Percentiles rank a stretch among this genome's conserved stretches.
Conservation (phyloP, 1,140 invertebrate genomes). For the Drosophila ficusphila region DNA sequence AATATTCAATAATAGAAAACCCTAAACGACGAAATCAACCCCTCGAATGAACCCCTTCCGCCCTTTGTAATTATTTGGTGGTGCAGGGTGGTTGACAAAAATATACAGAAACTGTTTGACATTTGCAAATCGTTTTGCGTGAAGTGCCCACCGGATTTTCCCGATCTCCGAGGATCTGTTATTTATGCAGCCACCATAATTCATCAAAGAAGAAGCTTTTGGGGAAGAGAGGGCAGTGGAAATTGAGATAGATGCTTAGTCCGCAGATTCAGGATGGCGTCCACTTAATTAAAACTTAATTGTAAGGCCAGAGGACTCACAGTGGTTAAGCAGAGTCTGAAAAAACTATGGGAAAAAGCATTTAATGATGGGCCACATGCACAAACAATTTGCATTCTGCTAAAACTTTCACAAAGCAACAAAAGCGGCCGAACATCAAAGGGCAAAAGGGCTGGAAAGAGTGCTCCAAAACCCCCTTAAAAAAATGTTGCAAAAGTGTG, state of each 20-base stretch:
- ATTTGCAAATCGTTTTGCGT: conserved; percentile 54
- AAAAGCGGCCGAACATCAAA: conserved; percentile 60
- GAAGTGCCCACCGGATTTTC: conserved; percentile 10
- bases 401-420: conserved; percentile 53
- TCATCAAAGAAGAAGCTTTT: conserved; percentile 17
- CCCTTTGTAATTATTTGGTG: not conserved
- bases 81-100: conserved; percentile 21
- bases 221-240: not conserved
- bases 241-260: conserved; percentile 10
- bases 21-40: conserved; percentile 59
- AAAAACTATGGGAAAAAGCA: conserved; percentile 53
- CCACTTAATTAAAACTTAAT: conserved; percentile 81
- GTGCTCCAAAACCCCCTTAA: conserved; percentile 23
- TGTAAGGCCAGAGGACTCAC: conserved; percentile 48
- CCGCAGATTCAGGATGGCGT: conserved; percentile 22
- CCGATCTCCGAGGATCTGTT: conserved; percentile 33
- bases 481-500: conserved; percentile 71
- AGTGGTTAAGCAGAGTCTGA: conserved; percentile 13
- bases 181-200: conserved; percentile 19
- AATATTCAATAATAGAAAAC: conserved; percentile 76
- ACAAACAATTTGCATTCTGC: conserved; percentile 55
- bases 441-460: conserved; percentile 39
- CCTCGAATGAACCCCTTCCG: conserved; percentile 29
- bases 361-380: conserved; percentile 63
- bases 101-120: conserved; percentile 32